Conservation (phyloP, 2,888 invertebrate species). For the Aelia acuminata region DNA sequence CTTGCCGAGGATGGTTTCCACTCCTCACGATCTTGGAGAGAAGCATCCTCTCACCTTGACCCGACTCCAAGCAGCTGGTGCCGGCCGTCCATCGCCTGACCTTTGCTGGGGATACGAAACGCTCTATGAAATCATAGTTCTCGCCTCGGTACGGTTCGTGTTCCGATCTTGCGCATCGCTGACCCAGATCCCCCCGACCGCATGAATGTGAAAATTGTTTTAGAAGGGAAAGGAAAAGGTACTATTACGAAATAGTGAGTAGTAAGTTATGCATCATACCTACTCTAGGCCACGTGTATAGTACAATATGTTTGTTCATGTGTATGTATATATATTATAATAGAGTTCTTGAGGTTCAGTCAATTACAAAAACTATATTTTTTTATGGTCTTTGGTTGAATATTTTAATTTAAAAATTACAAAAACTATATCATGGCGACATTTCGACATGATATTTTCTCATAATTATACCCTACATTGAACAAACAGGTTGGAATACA, state of each 20-base stretch:
- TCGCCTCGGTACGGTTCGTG: not conserved
- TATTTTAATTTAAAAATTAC: too few species aligned
- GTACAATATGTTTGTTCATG: too few species aligned
- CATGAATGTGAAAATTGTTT: constrained; percentile 24
- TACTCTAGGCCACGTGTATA: too few species aligned
- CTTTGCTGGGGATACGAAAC: constrained; percentile 12
- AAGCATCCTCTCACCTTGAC: not conserved
- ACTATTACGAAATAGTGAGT: not conserved
- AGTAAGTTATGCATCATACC: not conserved
- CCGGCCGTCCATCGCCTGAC: not conserved
- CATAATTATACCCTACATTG: too few species aligned
- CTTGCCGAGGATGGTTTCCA: not conserved
- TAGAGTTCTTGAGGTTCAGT: too few species aligned
- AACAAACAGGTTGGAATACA: too few species aligned
- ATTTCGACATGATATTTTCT: too few species aligned
- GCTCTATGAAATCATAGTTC: constrained; percentile 34
- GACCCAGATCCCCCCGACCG: not conserved
- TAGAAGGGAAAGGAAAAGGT: not conserved
- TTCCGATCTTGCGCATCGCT: constrained; percentile 5
- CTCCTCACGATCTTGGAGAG: not conserved
- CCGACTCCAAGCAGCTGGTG: not conserved
- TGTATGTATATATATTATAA: too few species aligned
- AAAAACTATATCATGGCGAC: too few species aligned
- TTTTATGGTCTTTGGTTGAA: too few species aligned
- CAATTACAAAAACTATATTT: too few species aligned